Percentiles rank a stretch among this genome's conserved stretches.
Evolutionary conservation across 2,113 vertebrate species (phyloP).

Genomic region (Laticauda colubrina): DNA sequence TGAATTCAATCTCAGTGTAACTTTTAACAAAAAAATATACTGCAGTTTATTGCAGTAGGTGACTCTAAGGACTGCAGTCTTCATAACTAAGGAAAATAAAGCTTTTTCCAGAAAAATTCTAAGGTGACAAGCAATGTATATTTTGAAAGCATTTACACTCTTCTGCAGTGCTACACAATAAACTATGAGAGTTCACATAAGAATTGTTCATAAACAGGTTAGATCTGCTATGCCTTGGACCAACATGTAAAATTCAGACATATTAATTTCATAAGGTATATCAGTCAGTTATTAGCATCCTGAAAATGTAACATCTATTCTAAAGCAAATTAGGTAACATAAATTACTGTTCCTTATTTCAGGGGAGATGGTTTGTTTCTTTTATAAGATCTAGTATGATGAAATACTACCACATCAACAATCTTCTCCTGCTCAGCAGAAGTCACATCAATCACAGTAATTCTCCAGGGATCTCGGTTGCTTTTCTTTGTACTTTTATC

Average conservation of each 20-base stretch:
- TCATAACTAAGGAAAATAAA: conserved; percentile 44
- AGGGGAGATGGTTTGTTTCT: neutral
- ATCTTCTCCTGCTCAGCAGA: conserved; percentile 45
- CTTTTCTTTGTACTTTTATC: neutral
- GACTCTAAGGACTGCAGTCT: conserved; percentile 10
- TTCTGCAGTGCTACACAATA: conserved; percentile 52
- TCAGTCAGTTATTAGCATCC: neutral
- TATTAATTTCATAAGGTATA: conserved; percentile 42
- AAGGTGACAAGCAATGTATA: conserved; percentile 34
- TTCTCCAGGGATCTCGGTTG: neutral
- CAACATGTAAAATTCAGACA: conserved; percentile 28
- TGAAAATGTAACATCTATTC: neutral
- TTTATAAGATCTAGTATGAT: conserved; percentile 43
- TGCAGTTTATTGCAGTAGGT: neutral
- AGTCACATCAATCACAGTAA: conserved; percentile 56
- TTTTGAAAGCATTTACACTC: conserved; percentile 47
- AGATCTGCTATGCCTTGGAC: conserved; percentile 31
- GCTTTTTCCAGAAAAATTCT: conserved; percentile 53
- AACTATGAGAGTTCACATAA: conserved; percentile 52
- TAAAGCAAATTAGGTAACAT: conserved; percentile 10
- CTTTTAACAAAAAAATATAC: neutral
- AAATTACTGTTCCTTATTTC: conserved; percentile 36
- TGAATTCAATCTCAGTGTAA: neutral
- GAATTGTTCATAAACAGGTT: conserved; percentile 49
- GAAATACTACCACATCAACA: conserved; percentile 54